Percentiles rank a stretch among this genome's conserved stretches.
Conservation (phyloP, 2,113 vertebrate species). For the Indicator maculatus region DNA sequence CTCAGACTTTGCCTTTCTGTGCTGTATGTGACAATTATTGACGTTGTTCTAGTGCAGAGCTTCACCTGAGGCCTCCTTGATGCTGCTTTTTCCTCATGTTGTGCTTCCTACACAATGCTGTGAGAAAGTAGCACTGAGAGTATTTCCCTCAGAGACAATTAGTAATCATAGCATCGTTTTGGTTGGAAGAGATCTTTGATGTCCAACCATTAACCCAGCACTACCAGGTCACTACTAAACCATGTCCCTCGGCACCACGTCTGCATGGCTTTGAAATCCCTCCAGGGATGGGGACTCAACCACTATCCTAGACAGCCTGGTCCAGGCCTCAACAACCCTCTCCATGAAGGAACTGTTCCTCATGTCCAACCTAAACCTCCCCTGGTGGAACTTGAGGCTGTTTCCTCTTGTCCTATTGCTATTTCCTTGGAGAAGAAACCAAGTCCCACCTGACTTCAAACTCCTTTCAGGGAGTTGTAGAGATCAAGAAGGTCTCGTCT, state of each 20-base stretch:
- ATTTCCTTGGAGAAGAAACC: too few relatives aligned
- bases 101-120: not conserved
- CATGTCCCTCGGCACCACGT: not conserved
- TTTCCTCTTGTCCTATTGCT: too few relatives aligned
- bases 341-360: too few relatives aligned
- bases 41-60: not conserved
- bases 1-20: not conserved
- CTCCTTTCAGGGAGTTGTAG: too few relatives aligned
- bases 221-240: not conserved
- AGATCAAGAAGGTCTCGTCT: too few relatives aligned
- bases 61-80: not conserved
- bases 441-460: too few relatives aligned
- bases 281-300: not conserved
- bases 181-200: not conserved
- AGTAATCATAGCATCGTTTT: not conserved
- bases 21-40: not conserved
- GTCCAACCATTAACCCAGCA: not conserved
- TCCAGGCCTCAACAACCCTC: too few relatives aligned
- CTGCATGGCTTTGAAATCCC: not conserved
- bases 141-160: not conserved
- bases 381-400: too few relatives aligned
- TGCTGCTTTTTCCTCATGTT: not conserved
- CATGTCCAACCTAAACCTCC: too few relatives aligned
- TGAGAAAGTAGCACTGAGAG: accelerated
- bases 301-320: not conserved